Conservation (phyloP, 2,113 vertebrate genomes). For the Indri indri region DNA sequence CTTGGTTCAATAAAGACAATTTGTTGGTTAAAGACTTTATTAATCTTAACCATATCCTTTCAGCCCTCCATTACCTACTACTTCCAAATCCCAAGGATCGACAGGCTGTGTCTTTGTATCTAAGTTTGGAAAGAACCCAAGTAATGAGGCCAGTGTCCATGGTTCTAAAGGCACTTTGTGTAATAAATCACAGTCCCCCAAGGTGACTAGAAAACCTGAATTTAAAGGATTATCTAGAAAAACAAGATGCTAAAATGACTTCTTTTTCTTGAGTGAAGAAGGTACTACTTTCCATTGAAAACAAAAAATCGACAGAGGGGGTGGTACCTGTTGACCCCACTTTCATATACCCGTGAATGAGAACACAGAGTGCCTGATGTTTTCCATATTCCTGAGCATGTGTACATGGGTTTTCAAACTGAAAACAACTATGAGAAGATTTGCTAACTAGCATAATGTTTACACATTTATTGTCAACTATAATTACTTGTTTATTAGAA, state of each 20-base stretch:
- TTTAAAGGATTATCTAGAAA: conserved; percentile 44
- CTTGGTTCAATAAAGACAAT: background rate
- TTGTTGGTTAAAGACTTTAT: conserved; percentile 15
- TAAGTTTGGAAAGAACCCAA: conserved; percentile 27
- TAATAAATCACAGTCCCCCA: conserved; percentile 20
- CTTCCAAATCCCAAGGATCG: background rate
- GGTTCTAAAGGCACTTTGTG: background rate
- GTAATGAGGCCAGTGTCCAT: background rate
- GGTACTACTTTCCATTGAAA: background rate
- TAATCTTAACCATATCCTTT: conserved; percentile 8
- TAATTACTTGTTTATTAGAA: conserved; percentile 72
- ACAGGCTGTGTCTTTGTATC: background rate
- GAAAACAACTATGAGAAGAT: background rate
- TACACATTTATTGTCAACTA: conserved; percentile 58
- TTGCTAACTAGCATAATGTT: conserved; percentile 54
- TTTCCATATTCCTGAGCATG: background rate
- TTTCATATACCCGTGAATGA: background rate
- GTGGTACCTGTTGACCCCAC: background rate
- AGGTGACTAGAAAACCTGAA: background rate
- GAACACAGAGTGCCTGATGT: background rate
- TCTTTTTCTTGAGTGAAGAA: conserved; percentile 34
- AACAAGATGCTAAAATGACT: conserved; percentile 12
- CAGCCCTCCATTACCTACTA: background rate
- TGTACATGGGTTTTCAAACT: background rate
- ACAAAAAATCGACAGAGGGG: background rate